Evolutionary conservation across 2,797 vertebrate genomes (phyloP).

Genomic region (Rhabdomys pumilio): DNA sequence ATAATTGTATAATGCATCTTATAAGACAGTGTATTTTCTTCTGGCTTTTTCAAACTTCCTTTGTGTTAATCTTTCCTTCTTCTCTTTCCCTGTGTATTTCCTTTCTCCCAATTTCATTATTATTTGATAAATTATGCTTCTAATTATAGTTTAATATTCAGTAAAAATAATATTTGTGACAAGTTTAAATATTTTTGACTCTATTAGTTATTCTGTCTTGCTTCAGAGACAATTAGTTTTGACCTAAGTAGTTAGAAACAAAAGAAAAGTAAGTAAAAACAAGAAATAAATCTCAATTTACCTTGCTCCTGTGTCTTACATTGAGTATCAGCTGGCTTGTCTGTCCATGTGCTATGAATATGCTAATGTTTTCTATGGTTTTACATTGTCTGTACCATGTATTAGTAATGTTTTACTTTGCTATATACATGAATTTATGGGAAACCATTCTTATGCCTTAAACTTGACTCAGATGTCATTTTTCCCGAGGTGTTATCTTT

Average conservation of each 20-base stretch:
- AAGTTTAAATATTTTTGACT: slow-evolving; percentile 2
- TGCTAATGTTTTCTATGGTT: not conserved
- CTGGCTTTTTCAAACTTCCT: not conserved
- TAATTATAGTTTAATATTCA: slow-evolving; percentile 55
- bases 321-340: not conserved
- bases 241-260: slow-evolving; percentile 50
- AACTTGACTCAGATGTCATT: not conserved
- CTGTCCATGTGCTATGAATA: not conserved
- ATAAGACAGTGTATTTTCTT: not conserved
- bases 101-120: not conserved
- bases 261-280: slow-evolving; percentile 25
- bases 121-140: slow-evolving; percentile 47
- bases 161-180: slow-evolving; percentile 47
- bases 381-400: not conserved
- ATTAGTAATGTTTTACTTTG: not conserved
- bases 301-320: not conserved
- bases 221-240: slow-evolving; percentile 33
- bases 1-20: not conserved
- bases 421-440: not conserved
- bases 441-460: not conserved
- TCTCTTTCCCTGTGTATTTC: not conserved
- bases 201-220: slow-evolving; percentile 8
- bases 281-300: not conserved
- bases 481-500: not conserved
- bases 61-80: not conserved